Evolutionary conservation across 2,113 vertebrate genomes (phyloP).

Genomic region (Rhipidura dahli): DNA sequence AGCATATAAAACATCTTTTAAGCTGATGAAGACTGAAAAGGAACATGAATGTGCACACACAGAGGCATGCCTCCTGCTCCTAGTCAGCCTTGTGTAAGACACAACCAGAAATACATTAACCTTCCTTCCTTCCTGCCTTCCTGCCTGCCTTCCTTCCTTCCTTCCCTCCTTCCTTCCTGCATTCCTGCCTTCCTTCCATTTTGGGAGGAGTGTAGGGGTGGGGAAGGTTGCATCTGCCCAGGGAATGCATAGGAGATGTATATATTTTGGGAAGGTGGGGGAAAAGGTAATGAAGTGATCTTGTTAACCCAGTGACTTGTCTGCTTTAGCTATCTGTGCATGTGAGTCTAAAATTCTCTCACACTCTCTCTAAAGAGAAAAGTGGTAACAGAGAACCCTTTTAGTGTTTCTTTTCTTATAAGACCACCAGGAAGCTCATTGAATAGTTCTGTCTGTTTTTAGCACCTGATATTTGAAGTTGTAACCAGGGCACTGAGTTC

Average conservation of each 20-base stretch:
- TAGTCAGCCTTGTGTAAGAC: background rate
- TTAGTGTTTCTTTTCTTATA: conserved; percentile 13
- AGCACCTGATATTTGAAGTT: conserved; percentile 56
- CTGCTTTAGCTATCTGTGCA: background rate
- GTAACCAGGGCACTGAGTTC: conserved; percentile 36
- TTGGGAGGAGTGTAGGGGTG: background rate
- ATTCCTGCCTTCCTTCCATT: background rate
- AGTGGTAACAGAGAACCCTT: background rate
- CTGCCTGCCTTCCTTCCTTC: background rate
- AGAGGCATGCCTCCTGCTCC: background rate
- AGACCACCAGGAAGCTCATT: background rate
- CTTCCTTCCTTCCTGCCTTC: background rate
- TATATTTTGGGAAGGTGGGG: background rate
- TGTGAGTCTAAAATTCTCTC: background rate
- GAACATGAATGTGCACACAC: background rate
- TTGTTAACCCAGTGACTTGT: background rate
- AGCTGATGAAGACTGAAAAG: background rate
- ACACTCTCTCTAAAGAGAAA: conserved; percentile 9
- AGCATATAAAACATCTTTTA: background rate
- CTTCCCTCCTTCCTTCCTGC: too few relatives aligned
- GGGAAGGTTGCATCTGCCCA: background rate
- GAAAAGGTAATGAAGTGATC: background rate
- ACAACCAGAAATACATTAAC: background rate
- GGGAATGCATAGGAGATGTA: background rate
- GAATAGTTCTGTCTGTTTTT: conserved; percentile 49